phyloP scores from a whole-genome alignment of 53 echinoderm and acorn worm species.

The Echinometra lucunter region DNA sequence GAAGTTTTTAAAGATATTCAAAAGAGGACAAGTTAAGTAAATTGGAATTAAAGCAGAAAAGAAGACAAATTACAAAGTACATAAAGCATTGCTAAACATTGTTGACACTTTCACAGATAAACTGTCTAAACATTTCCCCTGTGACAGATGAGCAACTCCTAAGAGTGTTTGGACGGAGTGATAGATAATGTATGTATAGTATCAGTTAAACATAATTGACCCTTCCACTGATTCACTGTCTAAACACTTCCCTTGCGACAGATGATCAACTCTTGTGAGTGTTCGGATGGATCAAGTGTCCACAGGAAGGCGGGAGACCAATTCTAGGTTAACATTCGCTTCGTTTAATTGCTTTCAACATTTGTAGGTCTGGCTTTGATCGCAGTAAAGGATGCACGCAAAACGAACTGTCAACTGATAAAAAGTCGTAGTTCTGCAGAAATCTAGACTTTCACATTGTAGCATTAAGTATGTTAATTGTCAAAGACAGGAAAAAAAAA shows the following conservation, averaged over 20 bases:
- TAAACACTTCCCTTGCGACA: constrained; percentile 44
- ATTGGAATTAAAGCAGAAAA: not conserved
- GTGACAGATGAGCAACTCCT: not conserved
- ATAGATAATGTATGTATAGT: not conserved
- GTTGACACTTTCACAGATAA: not conserved
- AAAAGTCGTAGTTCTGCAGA: not conserved
- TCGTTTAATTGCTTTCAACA: constrained; percentile 25
- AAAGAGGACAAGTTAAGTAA: not conserved
- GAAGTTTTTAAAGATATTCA: not conserved
- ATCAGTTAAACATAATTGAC: not conserved
- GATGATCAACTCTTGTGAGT: constrained; percentile 19
- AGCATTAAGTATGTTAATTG: not conserved
- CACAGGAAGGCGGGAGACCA: constrained; percentile 3
- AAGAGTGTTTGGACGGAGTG: constrained; percentile 33
- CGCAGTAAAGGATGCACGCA: not conserved
- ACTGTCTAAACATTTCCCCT: constrained; percentile 44
- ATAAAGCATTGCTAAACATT: not conserved
- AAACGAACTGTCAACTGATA: constrained; percentile 51
- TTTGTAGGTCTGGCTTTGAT: constrained; percentile 37
- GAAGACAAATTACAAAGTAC: too few relatives aligned
- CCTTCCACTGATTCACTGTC: constrained; percentile 8
- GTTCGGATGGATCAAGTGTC: constrained; percentile 28
- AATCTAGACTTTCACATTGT: not conserved
- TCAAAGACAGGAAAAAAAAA: not conserved
- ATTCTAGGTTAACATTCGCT: constrained; percentile 45